Percentiles rank a stretch among this genome's conserved stretches.
These are phyloP conservation scores for Xenops minutus DNA, from an alignment of 2,797 vertebrate species.

Conservation along the genomic window DNA sequence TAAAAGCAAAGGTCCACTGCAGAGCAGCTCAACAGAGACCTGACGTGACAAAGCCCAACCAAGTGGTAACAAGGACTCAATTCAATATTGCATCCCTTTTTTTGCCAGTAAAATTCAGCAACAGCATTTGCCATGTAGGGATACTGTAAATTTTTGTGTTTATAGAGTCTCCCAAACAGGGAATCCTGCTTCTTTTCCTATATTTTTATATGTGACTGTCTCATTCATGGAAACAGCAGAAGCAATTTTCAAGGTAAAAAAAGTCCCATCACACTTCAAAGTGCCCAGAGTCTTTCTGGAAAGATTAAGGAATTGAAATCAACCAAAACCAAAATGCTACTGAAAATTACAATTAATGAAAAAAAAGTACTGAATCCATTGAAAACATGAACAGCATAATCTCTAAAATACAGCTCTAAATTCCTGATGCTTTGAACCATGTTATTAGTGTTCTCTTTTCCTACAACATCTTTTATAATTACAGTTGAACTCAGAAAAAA, in stretches of 20 bases:
- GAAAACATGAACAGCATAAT: not conserved
- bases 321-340: not conserved
- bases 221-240: not conserved
- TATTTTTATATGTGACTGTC: not conserved
- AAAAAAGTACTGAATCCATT: not conserved
- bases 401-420: not conserved
- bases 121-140: not conserved
- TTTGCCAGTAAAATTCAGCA: not conserved
- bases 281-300: not conserved
- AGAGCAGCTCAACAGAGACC: not conserved
- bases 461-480: not conserved
- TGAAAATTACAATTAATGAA: not conserved
- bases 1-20: not conserved
- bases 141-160: not conserved
- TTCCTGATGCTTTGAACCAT: not conserved
- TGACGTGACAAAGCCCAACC: not conserved
- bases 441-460: not conserved
- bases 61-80: not conserved
- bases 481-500: not conserved
- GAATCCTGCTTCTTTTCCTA: not conserved
- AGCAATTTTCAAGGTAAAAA: not conserved
- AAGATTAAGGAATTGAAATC: not conserved
- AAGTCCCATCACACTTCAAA: not conserved
- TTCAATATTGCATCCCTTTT: not conserved
- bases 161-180: not conserved